Base-by-base conservation (phyloP, 2,113 vertebrate species). In the Paramormyrops kingsleyae region DNA sequence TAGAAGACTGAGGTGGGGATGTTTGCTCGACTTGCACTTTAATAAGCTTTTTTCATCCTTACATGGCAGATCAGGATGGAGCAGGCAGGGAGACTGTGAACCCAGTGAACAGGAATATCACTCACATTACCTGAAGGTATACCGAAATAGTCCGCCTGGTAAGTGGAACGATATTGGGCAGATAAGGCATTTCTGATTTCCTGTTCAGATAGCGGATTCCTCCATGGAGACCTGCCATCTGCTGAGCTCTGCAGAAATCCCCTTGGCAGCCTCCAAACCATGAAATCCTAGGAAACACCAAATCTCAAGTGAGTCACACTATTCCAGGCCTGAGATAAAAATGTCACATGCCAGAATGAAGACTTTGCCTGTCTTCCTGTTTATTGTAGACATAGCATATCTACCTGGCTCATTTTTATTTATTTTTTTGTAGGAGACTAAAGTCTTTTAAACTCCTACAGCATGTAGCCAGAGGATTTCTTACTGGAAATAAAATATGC, bases 141-240 rank as follows among this genome's bases (percentile, higher is more conserved):
- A 35, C 95, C 94, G 91, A 96, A 92, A 93, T 96, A 97, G 91
- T 97, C 96, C 87, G 91, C 93, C 80, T 88, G 93, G 90, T 96
- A 97, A 19, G 92, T 93, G 59, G 96, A 97, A 91, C 90, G 39
- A 91, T 96, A 97, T 91, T 96, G 96, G 9, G 95, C 92, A 87
- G 93, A 91, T 84, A 96, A 13, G 21, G 94, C 93, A 42, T 92
- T 92, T 80, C 35, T 83, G 39, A 97, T 84, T 4, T 94, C 93
- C 74, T 92, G 91, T 84, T 94, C 87, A 35, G 94, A 91, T 42
- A 93, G 89, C 10, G 91, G 27, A 3, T 91, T 91, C 91, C 92
- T 93, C 94, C 91, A 90, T 70, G 93, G 92, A 31, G 92, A 89
- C 83, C 53, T n/a, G 6, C 27, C 90, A 49, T 92, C 92, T 12